Evolutionary conservation across 2,888 invertebrate species (phyloP).

Genomic region (Hemithea aestivaria): DNA sequence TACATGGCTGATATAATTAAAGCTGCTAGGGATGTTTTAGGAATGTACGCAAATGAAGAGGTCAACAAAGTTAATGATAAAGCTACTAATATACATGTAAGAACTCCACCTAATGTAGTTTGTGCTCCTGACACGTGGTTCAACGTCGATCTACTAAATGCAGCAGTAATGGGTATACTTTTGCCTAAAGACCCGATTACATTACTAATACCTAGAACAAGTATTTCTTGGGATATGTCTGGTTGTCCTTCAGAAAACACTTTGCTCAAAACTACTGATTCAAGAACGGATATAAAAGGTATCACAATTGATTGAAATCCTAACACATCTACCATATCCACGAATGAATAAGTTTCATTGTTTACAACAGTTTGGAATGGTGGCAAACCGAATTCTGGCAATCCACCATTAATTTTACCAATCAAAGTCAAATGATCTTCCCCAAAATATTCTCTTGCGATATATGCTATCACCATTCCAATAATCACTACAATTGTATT

Average conservation of each 20-base stretch:
- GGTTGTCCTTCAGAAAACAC: constrained; percentile 89
- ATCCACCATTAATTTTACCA: constrained; percentile 82
- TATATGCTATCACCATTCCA: constrained; percentile 82
- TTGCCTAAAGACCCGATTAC: constrained; percentile 89
- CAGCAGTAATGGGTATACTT: constrained; percentile 93
- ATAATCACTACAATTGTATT: constrained; percentile 89
- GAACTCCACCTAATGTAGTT: constrained; percentile 89
- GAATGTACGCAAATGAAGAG: constrained; percentile 89
- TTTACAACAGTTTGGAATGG: constrained; percentile 81
- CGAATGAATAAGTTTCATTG: constrained; percentile 79
- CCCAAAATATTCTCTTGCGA: constrained; percentile 39
- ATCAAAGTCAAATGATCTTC: constrained; percentile 82
- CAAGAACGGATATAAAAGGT: constrained; percentile 84
- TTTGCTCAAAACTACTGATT: constrained; percentile 85
- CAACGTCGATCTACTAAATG: constrained; percentile 91
- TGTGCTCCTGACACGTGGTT: constrained; percentile 94
- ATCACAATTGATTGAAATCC: constrained; percentile 81
- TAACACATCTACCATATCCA: constrained; percentile 80
- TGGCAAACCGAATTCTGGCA: constrained; percentile 83
- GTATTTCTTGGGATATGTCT: constrained; percentile 94
- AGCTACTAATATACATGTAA: constrained; percentile 84
- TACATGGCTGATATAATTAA: constrained; percentile 95
- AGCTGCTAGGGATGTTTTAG: constrained; percentile 90
- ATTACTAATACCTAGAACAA: constrained; percentile 91
- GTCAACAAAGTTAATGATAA: constrained; percentile 89